These are phyloP conservation scores for Acanthoscelides obtectus DNA, from an alignment of 2,888 invertebrate genomes.

Conservation along the genomic window DNA sequence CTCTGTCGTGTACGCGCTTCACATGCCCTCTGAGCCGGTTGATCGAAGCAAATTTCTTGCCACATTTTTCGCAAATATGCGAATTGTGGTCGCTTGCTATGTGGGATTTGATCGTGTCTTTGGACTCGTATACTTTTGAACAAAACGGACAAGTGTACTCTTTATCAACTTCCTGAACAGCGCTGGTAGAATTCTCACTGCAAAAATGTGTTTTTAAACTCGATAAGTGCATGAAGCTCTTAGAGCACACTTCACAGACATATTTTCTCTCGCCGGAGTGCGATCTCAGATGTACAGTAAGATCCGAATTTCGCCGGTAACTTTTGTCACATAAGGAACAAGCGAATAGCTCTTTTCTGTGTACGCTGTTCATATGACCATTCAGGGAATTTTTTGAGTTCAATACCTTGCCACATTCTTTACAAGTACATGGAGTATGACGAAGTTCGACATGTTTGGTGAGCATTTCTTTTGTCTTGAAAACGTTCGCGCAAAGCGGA, in stretches of 20 bases:
- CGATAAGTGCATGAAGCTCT: background rate
- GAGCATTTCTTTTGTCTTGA: background rate
- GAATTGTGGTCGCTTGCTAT: background rate
- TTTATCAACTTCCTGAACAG: too few species aligned
- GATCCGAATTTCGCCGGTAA: background rate
- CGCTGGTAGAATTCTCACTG: too few species aligned
- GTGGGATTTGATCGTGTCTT: background rate
- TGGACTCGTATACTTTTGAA: background rate
- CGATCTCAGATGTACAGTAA: background rate
- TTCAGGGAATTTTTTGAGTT: background rate
- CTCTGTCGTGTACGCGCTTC: conserved; percentile 5
- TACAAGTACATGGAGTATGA: background rate
- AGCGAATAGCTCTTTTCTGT: background rate
- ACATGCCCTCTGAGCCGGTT: background rate
- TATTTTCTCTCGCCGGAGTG: too few species aligned
- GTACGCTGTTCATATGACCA: conserved; percentile 6
- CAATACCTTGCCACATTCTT: background rate
- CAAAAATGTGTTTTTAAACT: too few species aligned
- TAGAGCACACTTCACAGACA: background rate
- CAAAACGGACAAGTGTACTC: background rate
- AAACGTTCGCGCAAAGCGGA: background rate
- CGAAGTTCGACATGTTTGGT: too few species aligned
- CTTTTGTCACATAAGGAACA: background rate
- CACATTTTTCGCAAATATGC: background rate
- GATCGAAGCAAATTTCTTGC: background rate